Base-by-base conservation (phyloP, 2,113 vertebrate species). In the Edolisoma coerulescens region DNA sequence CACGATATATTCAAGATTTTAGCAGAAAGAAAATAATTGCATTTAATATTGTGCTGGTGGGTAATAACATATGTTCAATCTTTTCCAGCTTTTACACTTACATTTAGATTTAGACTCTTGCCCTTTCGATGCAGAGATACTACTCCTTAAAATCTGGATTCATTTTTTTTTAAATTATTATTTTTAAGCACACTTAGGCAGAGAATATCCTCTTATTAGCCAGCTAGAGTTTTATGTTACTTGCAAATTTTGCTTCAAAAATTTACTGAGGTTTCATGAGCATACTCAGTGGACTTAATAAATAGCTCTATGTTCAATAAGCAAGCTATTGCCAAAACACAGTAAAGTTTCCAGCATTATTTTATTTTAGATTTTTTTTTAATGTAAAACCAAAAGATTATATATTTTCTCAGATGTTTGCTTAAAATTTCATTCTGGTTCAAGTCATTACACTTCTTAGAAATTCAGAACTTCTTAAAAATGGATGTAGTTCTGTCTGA, bases 11-110 rank as follows among this genome's bases (percentile, higher is more conserved):
- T 97, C 83, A 96, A 97, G 79, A 92, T 95, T 96, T 97, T 96
- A 78, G 91, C 75, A 95, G 95, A 97, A 97, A 96, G 92, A 88
- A 97, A 97, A 89, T 96, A 96, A 97, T 96, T 96, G 95, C 59
- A 68, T 93, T 97, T 96, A 97, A 96, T 95, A 96, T 87, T 95
- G 93, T 85, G 92, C 73, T 92, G 93, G 57, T 60, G 90, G 63
- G 84, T 91, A 95, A 87, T 79, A 91, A 85, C 92, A 94, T 67
- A 91, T 80, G 88, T 92, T 93, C 91, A 92, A 84, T 95, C 86
- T 95, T 87, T 95, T 96, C 84, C 93, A 95, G 90, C 82, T 95
- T 97, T 95, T 91, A 79, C 74, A 70, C 80, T 96, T 89, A 45
- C 35, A 79, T 93, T 91, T 74, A 93, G 86, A 95, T 96, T 92